A percentile compares a stretch with the other conserved stretches of the same genome.
phyloP scores from a whole-genome alignment of 2,113 vertebrate species.

The Acanthisitta chloris region DNA sequence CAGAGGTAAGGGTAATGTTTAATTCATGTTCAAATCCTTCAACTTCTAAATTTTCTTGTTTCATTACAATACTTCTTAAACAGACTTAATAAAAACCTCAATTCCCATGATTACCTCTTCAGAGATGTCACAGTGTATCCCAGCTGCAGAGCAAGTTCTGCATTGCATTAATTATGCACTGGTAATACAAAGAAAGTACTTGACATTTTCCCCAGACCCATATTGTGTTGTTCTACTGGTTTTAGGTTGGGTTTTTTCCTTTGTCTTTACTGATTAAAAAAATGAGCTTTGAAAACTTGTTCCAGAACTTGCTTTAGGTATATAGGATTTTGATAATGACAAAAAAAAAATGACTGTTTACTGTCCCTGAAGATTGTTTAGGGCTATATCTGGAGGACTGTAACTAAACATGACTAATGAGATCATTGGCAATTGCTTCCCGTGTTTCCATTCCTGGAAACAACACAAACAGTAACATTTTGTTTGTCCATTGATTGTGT shows the following conservation, averaged over 20 bases:
- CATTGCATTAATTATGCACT: constrained; percentile 42
- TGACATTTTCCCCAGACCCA: constrained; percentile 32
- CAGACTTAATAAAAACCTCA: constrained; percentile 41
- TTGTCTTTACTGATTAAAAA: neutral
- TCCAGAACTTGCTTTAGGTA: neutral
- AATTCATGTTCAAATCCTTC: constrained; percentile 2
- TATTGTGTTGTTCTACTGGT: neutral
- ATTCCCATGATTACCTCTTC: constrained; percentile 29
- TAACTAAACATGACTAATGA: constrained; percentile 2
- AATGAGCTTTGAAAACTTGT: neutral
- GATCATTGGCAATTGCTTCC: neutral
- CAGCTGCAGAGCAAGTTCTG: constrained; percentile 48
- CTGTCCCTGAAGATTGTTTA: neutral
- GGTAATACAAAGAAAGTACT: constrained; percentile 46
- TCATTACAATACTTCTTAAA: constrained; percentile 17
- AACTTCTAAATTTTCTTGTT: constrained; percentile 34
- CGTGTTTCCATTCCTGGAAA: constrained; percentile 11
- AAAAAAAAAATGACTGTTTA: neutral
- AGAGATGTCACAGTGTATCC: constrained; percentile 23
- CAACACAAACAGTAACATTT: neutral
- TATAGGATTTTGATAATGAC: neutral
- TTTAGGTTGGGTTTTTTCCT: neutral
- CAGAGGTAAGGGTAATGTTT: neutral
- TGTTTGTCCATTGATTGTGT: neutral
- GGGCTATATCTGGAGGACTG: neutral